phyloP scores from a whole-genome alignment of 2,888 invertebrate genomes.

The Dione juno region DNA sequence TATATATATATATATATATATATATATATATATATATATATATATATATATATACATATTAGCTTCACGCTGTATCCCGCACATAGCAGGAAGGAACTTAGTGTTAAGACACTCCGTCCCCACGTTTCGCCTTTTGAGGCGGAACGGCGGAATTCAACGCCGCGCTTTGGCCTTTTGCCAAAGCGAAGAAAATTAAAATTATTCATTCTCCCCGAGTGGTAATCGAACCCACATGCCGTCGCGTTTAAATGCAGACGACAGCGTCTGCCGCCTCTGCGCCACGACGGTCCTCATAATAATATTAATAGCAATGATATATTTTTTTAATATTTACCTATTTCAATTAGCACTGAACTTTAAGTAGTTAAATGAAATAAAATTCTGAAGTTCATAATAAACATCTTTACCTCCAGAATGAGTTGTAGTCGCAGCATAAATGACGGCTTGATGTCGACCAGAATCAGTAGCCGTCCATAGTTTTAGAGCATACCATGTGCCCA shows the following conservation, averaged over 20 bases:
- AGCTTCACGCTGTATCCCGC: neutral
- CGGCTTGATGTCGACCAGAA: slow-evolving; percentile 86
- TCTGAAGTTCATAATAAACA: neutral
- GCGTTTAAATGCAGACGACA: neutral
- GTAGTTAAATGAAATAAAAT: no score
- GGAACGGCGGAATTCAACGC: no score
- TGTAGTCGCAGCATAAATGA: slow-evolving; percentile 89
- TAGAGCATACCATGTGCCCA: slow-evolving; percentile 90
- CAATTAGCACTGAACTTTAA: no score
- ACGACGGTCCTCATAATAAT: neutral
- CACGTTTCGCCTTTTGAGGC: no score
- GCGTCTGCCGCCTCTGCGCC: neutral
- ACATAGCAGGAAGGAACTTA: neutral
- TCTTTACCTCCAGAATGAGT: slow-evolving; percentile 87
- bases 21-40: no score
- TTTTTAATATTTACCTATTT: no score
- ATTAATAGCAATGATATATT: neutral
- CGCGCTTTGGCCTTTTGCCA: neutral
- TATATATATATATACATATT: no score
- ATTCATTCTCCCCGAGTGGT: neutral
- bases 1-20: no score
- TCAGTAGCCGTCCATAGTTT: slow-evolving; percentile 88
- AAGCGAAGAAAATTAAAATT: neutral
- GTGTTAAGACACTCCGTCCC: neutral
- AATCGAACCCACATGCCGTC: neutral